These are phyloP conservation scores for Thymallus thymallus DNA, from an alignment of 2,113 vertebrate genomes.

Conservation along the genomic window DNA sequence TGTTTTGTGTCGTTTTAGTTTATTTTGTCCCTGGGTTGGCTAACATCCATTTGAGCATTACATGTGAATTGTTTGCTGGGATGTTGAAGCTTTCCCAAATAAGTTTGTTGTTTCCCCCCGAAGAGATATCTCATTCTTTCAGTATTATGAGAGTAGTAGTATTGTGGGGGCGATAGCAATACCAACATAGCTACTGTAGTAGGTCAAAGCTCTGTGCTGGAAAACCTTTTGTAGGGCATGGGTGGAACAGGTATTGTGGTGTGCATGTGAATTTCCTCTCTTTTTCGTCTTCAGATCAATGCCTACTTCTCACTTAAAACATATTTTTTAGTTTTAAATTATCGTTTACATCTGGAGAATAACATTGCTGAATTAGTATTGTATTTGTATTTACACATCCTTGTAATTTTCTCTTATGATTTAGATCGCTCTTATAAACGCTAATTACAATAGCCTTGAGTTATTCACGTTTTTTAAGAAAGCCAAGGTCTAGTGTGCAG, in stretches of 20 bases:
- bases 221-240: too few relatives aligned
- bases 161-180: too few relatives aligned
- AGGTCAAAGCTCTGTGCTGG: too few relatives aligned
- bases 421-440: not conserved
- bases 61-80: not conserved
- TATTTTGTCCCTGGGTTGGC: conserved; percentile 8
- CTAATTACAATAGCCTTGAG: not conserved
- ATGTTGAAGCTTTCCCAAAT: not conserved
- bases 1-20: not conserved
- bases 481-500: not conserved
- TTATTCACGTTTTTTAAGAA: not conserved
- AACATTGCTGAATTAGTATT: not conserved
- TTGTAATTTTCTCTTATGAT: not conserved
- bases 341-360: not conserved
- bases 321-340: not conserved
- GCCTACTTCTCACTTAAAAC: not conserved
- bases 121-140: not conserved
- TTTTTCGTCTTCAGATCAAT: too few relatives aligned
- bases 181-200: too few relatives aligned
- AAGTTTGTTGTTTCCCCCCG: not conserved
- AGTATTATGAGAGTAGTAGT: not conserved
- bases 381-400: not conserved
- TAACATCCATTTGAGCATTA: not conserved
- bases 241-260: too few relatives aligned
- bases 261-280: too few relatives aligned